phyloP scores from a whole-genome alignment of 2,888 invertebrate genomes.

The Papilio gigon region DNA sequence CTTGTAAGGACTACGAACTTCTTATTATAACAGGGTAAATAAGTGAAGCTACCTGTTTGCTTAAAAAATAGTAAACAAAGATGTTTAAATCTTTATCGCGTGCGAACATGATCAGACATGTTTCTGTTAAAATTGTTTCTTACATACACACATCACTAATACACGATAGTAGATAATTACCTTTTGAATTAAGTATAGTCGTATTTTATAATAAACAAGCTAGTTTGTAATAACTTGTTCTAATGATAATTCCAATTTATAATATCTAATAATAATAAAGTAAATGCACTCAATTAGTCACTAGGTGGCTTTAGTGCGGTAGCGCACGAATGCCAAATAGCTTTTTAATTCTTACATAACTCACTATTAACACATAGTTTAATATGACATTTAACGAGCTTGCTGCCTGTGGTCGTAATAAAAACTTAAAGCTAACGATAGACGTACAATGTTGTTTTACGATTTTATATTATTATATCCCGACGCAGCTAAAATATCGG shows the following conservation, averaged over 20 bases:
- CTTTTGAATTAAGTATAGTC: background rate
- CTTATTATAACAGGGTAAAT: too few species aligned
- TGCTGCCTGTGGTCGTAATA: conserved; percentile 50
- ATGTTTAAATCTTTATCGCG: too few species aligned
- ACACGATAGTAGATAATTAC: too few species aligned
- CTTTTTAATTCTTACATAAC: conserved; percentile 54
- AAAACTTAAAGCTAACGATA: conserved; percentile 54
- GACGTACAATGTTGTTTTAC: conserved; percentile 57
- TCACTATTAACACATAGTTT: conserved; percentile 60
- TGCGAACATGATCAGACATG: too few species aligned
- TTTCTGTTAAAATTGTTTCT: too few species aligned
- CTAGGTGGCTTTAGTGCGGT: conserved; percentile 45
- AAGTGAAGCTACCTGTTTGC: too few species aligned
- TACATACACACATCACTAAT: too few species aligned
- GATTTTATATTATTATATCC: conserved; percentile 43
- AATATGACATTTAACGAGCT: conserved; percentile 56
- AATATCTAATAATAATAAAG: conserved; percentile 41
- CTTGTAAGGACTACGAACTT: too few species aligned
- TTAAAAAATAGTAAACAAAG: background rate
- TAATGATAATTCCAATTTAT: conserved; percentile 20
- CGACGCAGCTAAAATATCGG: conserved; percentile 43
- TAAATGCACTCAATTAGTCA: conserved; percentile 43
- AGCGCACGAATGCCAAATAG: conserved; percentile 53
- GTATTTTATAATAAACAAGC: conserved; percentile 17
- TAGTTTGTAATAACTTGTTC: conserved; percentile 22